Evolutionary conservation across 2,113 vertebrate species (phyloP), one percentile per base, ranked within the genome.

Genomic region (Syngnathus typhle): DNA sequence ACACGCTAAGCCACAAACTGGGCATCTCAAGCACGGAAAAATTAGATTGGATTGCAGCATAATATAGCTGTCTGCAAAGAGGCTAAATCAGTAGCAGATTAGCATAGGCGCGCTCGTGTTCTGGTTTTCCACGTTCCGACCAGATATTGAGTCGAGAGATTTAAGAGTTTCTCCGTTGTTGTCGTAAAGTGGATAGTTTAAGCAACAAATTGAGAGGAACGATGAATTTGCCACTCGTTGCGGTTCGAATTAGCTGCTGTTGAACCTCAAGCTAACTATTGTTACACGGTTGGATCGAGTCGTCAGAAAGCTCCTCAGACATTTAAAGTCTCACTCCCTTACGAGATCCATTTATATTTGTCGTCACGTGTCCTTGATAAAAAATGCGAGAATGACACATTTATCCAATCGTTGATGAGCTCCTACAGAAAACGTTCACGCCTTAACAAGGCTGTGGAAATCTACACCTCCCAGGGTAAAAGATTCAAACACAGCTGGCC

Each of bases 1-100:
- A 79, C 75, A 74, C 69, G 71, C 67, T 79, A 80, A 88, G 72
- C 71, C 8, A 38, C 67, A 82, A 80, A 81, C 68, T 71, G 61
- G 67, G 69, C 73, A 75, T 77, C 71, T 78, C 60, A 74, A 80
- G 77, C 64, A 69, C 38, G 60, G 19, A 19, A 77, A 65, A 69
- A 47, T 32, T 2, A 21, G 58, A 73, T 72, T 69, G 68, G 65
- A 82, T 74, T 74, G 52, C 55, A 80, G 56, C 44, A 67, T 76
- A 74, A 71, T 71, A 58, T 70, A 65, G 66, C 47, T 63, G 67
- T 52, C 58, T 63, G 60, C 61, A 75, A 72, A 61, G 63, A 49
- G 60, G 73, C 63, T 68, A 75, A 69, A 81, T 76, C 52, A 52
- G 51, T 38, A 15, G 62, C 65, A 73, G 68, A 84, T 79, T 79